Base-by-base conservation (phyloP, 2,797 vertebrate species). In the Sebastes kiyomatsui region DNA sequence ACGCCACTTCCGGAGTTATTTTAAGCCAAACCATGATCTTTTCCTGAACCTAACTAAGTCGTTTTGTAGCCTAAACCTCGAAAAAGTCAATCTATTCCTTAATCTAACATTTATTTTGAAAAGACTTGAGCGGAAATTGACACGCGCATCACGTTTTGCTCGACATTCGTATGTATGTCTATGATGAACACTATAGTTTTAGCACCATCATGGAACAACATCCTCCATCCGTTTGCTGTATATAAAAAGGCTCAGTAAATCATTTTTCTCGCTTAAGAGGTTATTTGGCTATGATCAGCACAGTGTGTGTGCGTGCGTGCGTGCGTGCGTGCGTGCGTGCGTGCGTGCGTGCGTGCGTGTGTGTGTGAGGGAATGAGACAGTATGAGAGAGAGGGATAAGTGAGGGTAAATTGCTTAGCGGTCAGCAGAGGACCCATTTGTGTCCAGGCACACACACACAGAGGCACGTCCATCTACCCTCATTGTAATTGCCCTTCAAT, bases 401-500 rank as follows among this genome's bases (percentile, higher is more conserved):
- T 88, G 87, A 84, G 86, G 90, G 73, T 91, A 90, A 89, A 93
- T 83, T 87, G 88, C 83, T 86, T 67, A 70, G 85, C 27, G 25
- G 81, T 87, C 82, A 79, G 84, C 74, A 82, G 61, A 87, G 68
- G 79, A 82, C 72, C 84, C 75, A 88, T 92, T 88, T 87, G 38
- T 77, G 73, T 85, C 66, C 82, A 81, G 67, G 75, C 76, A 52
- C 49, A 20, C 46, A 49, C 16, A 49, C 70, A 68, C 58, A 69
- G n/a, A 68, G 62, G 10, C 80, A 55, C 18, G 22, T 59, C 70
- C 75, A 81, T 88, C 77, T 79, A 59, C 78, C 76, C 38, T 86
- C 46, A 59, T 59, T 85, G 72, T 90, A 84, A 89, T 84, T 82
- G 88, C 64, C 87, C 87, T 86, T 90, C 80, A 79, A 72, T 60